Base-by-base conservation (phyloP, 2,113 vertebrate species). In the Ranitomeya imitator region DNA sequence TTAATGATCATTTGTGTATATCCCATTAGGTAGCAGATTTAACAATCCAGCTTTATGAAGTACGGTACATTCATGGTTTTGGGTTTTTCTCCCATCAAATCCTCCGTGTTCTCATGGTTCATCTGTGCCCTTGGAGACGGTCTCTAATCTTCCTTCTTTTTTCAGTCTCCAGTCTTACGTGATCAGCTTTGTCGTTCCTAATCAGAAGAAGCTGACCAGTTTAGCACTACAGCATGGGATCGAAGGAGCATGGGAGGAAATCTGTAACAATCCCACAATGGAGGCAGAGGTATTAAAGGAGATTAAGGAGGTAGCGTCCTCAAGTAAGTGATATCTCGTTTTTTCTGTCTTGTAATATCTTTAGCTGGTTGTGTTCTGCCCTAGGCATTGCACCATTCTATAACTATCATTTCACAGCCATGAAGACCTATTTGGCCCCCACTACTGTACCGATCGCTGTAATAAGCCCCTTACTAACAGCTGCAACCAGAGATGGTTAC, bases 181-280 rank as follows among this genome's bases (percentile, higher is more conserved):
- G 90, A 98, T 99, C 94, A 97, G 98, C 92, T 98, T 99, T 89
- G 97, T 99, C 94, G 98, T 99, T 91, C 98, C 98, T 45, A 99
- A 99, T 91, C 97, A 98, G 93, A 99, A 97, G 92, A 96, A 88
- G 86, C 89, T 99, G 92, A 97, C 90, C 0, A 94, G 94, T 10
- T 65, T 98, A 91, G 98, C 98, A 76, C 96, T 95, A 90, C 94
- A 95, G 93, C 96, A 96, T 6, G 95, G 96, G 14, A 93, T 99
- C 1, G 90, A 91, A 79, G 96, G 96, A 21, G 90, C 90, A 63
- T 98, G 96, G 97, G 96, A 95, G 80, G 98, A 99, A 86, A 94
- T 99, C 91, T 99, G 98, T 92, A 98, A 96, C 90, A 94, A 99
- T n/a, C 94, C 96, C 0, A 93, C 92, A 3, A 97, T 99, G 96